Conservation (phyloP, 2,888 invertebrate species). For the Malthinus seriepunctatus region DNA sequence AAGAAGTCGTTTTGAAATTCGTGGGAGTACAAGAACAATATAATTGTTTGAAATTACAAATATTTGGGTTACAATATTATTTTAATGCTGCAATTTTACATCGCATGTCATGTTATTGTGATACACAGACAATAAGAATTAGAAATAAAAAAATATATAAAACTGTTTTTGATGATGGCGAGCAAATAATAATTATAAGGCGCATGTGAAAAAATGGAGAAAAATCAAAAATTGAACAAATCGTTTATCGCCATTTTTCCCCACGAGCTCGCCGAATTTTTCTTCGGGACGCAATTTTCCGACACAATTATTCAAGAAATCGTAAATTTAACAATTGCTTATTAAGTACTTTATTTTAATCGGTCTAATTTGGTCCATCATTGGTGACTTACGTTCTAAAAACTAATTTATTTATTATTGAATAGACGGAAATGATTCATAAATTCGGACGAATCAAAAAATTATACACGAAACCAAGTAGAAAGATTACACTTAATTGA, state of each 20-base stretch:
- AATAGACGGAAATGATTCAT: slow-evolving; percentile 44
- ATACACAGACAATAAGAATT: slow-evolving; percentile 21
- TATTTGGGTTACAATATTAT: slow-evolving; percentile 31
- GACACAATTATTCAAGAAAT: slow-evolving; percentile 2
- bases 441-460: slow-evolving; percentile 31
- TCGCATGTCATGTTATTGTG: slow-evolving; percentile 22
- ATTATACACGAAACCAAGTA: slow-evolving; percentile 31
- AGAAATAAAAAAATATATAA: slow-evolving; percentile 18
- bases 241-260: slow-evolving; percentile 12
- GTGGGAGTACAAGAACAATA: slow-evolving; percentile 29
- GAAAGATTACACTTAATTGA: slow-evolving; percentile 18
- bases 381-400: slow-evolving; percentile 35
- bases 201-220: slow-evolving; percentile 20
- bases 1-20: slow-evolving; percentile 28
- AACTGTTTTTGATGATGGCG: slow-evolving; percentile 22
- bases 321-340: slow-evolving; percentile 22
- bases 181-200: slow-evolving; percentile 22
- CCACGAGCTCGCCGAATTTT: not conserved
- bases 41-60: slow-evolving; percentile 30
- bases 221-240: slow-evolving; percentile 16
- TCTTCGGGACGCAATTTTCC: not conserved
- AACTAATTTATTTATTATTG: slow-evolving; percentile 40
- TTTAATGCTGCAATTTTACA: slow-evolving; percentile 29
- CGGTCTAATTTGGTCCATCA: slow-evolving; percentile 28
- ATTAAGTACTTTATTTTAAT: slow-evolving; percentile 23